These are phyloP conservation scores for Habrosyne pyritoides DNA, from an alignment of 2,888 invertebrate species.

Conservation along the genomic window DNA sequence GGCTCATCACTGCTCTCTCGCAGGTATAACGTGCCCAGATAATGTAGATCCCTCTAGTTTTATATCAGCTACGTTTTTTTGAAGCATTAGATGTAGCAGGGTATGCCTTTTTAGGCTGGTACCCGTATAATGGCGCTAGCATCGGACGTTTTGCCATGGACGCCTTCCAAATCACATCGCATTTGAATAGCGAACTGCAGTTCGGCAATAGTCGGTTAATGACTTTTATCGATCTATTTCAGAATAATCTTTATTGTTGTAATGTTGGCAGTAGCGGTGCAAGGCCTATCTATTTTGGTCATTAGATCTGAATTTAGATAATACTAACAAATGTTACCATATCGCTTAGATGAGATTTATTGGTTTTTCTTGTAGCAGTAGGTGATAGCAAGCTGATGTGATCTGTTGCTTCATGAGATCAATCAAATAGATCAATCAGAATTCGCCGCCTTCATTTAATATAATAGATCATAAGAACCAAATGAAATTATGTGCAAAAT, in stretches of 20 bases:
- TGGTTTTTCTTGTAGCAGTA: too few relatives aligned
- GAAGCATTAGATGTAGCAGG: constrained; percentile 26
- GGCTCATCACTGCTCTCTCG: constrained; percentile 68
- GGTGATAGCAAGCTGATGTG: too few relatives aligned
- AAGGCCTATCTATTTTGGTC: not conserved
- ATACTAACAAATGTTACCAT: not conserved
- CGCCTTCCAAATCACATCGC: constrained; percentile 72
- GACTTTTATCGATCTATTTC: constrained; percentile 56
- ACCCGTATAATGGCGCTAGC: constrained; percentile 51
- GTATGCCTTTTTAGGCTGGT: constrained; percentile 53
- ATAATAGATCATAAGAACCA: too few relatives aligned
- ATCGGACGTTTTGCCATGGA: constrained; percentile 59
- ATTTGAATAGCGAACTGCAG: constrained; percentile 71
- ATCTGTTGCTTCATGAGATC: too few relatives aligned
- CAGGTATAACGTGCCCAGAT: constrained; percentile 61
- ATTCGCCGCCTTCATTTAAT: too few relatives aligned
- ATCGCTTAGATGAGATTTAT: not conserved
- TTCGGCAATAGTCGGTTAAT: constrained; percentile 61
- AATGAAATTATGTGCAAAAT: too few relatives aligned
- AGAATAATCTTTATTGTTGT: constrained; percentile 31
- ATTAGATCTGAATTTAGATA: constrained; percentile 7
- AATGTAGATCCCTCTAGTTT: constrained; percentile 41
- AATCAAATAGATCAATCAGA: too few relatives aligned
- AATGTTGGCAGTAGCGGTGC: constrained; percentile 10
- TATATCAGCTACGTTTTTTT: constrained; percentile 31